These are phyloP conservation scores for Pseudochirops corinnae DNA, from an alignment of 2,797 vertebrate species.

Conservation along the genomic window DNA sequence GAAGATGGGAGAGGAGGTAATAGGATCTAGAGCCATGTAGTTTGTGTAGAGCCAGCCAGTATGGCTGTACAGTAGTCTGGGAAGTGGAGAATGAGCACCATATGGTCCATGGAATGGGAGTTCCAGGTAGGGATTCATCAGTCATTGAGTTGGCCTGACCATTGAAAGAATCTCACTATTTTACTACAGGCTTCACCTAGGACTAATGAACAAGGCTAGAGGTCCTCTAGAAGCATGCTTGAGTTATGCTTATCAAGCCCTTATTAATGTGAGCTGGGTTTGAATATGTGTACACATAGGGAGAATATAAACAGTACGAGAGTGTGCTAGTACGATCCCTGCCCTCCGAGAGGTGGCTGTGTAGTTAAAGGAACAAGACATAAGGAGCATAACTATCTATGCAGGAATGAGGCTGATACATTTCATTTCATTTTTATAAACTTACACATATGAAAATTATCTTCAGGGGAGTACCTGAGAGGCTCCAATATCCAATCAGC, in stretches of 20 bases:
- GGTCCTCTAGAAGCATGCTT: background rate
- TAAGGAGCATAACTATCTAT: background rate
- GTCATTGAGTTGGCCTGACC: background rate
- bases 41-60: background rate
- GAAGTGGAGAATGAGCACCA: background rate
- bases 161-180: background rate
- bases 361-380: background rate
- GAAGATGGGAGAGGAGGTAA: background rate
- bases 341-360: background rate
- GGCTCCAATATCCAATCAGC: background rate
- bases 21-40: background rate
- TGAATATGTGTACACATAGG: background rate
- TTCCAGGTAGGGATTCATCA: background rate
- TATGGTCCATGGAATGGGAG: background rate
- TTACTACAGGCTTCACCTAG: background rate
- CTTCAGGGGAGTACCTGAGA: background rate
- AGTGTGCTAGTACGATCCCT: background rate
- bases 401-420: background rate
- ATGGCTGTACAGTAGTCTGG: background rate
- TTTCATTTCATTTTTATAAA: background rate
- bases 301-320: background rate
- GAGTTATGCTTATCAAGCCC: background rate
- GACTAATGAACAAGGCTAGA: background rate
- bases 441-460: no score
- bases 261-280: background rate